phyloP scores from a whole-genome alignment of 1,140 invertebrate genomes.

The silkworm (Bombyx mori) region ASM3026992v2 NC_085119.1:9608501-9609000 shows the following conservation, averaged over 20 bases:
- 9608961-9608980: conserved; percentile 54
- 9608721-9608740: conserved; percentile 16
- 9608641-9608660: too few relatives aligned
- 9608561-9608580: conserved; percentile 29
- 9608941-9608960: conserved; percentile 68
- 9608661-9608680: background rate
- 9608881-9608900: conserved; percentile 68
- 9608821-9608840: conserved; percentile 68
- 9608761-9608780: conserved; percentile 51
- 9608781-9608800: conserved; percentile 66
- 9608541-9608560: conserved; percentile 64
- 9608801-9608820: conserved; percentile 66
- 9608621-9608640: too few relatives aligned
- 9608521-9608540: conserved; percentile 57
- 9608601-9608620: conserved; percentile 9
- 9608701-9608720: too few relatives aligned
- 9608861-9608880: conserved; percentile 69
- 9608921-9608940: conserved; percentile 65
- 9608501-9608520: conserved; percentile 59
- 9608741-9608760: conserved; percentile 52
- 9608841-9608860: conserved; percentile 59
- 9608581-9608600: conserved; percentile 20
- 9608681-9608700: too few relatives aligned
- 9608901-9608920: conserved; percentile 69
- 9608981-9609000: conserved; percentile 42